Conservation (phyloP, 2,113 vertebrate genomes). For the Nesogale talazaci region DNA sequence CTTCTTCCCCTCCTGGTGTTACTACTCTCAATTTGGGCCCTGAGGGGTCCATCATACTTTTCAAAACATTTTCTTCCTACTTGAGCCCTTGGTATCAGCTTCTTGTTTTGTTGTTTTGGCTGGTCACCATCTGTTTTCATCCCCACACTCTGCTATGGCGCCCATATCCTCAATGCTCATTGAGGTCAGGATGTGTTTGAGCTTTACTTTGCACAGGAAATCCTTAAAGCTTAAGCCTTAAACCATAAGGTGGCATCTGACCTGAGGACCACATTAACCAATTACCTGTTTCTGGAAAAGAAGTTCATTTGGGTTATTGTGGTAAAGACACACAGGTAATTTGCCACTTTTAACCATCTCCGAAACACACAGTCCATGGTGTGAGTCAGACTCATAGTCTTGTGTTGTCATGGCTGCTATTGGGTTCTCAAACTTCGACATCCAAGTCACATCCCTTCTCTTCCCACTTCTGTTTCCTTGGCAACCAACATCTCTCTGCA, state of each 20-base stretch:
- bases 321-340: background rate
- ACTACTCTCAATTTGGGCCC: too few relatives aligned
- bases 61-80: too few relatives aligned
- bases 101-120: too few relatives aligned
- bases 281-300: background rate
- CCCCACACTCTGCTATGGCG: too few relatives aligned
- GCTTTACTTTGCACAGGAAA: background rate
- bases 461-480: background rate
- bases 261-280: background rate
- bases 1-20: too few relatives aligned
- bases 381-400: background rate
- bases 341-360: background rate
- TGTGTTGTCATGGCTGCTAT: background rate
- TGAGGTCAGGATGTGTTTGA: background rate
- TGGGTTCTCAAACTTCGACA: background rate
- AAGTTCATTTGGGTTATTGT: background rate
- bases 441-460: background rate
- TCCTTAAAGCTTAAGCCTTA: background rate
- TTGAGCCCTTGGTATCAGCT: too few relatives aligned
- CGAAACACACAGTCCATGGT: background rate
- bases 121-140: too few relatives aligned
- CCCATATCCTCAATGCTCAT: too few relatives aligned
- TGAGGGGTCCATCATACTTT: too few relatives aligned
- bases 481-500: background rate
- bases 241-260: background rate